A percentile compares a stretch with the other conserved stretches of the same genome.
Evolutionary conservation across 1,140 invertebrate genomes (phyloP).

Genomic region (Pseudomyrmex cubaensis): DNA sequence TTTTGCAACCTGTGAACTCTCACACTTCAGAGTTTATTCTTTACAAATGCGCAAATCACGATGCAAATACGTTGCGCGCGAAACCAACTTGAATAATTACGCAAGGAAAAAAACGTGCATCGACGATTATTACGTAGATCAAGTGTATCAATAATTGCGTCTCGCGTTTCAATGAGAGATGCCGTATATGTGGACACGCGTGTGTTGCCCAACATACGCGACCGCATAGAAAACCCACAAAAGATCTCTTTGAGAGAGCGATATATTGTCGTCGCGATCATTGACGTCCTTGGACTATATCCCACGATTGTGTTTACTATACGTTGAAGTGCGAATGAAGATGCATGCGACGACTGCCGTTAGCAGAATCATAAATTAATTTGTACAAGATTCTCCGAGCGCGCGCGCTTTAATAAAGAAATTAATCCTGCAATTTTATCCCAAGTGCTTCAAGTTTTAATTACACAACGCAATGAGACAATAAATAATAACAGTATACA

Average conservation of each 20-base stretch:
- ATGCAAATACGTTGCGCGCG: not conserved
- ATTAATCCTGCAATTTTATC: not conserved
- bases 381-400: too few species aligned
- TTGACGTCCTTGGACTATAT: conserved; percentile 33
- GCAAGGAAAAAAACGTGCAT: not conserved
- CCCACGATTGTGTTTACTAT: conserved; percentile 20
- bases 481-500: not conserved
- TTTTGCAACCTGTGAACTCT: too few species aligned
- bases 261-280: conserved; percentile 2
- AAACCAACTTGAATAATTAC: conserved; percentile 21
- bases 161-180: conserved; percentile 9
- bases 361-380: not conserved
- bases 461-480: not conserved
- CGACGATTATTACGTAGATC: conserved; percentile 14
- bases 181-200: conserved; percentile 1
- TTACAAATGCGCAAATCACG: not conserved
- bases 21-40: not conserved
- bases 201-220: not conserved
- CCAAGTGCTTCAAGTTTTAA: too few species aligned
- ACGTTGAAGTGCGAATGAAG: conserved; percentile 10
- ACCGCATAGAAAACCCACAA: not conserved
- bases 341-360: conserved; percentile 12
- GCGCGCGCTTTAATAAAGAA: not conserved
- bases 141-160: conserved; percentile 3
- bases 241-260: conserved; percentile 11